These are phyloP conservation scores for Reinhardtius hippoglossoides DNA, from an alignment of 2,113 vertebrate genomes.

Conservation along the genomic window DNA sequence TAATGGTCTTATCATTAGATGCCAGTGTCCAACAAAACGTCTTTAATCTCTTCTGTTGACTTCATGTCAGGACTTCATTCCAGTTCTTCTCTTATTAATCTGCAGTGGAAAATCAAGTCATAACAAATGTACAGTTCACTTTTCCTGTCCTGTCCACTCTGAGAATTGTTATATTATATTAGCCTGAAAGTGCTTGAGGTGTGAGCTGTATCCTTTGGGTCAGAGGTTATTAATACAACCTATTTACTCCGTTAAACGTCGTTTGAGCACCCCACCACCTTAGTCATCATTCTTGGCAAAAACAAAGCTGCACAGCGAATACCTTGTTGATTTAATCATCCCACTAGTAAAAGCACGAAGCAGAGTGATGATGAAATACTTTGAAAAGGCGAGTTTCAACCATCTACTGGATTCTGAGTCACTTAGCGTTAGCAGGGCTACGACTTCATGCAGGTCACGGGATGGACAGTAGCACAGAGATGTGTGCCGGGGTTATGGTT, in stretches of 20 bases:
- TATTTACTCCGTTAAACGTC: slow-evolving; percentile 46
- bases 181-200: too few species aligned
- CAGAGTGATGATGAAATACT: slow-evolving; percentile 68
- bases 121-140: slow-evolving; percentile 58
- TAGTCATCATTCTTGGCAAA: slow-evolving; percentile 71
- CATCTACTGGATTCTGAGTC: too few species aligned
- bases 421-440: too few species aligned
- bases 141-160: slow-evolving; percentile 63
- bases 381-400: slow-evolving; percentile 9
- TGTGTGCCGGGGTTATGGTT: too few species aligned
- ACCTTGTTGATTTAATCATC: slow-evolving; percentile 68
- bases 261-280: slow-evolving; percentile 12
- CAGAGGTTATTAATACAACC: slow-evolving; percentile 50
- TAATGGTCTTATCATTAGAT: too few species aligned
- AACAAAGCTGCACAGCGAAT: slow-evolving; percentile 68
- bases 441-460: too few species aligned
- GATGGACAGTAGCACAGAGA: too few species aligned
- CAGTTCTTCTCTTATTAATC: slow-evolving; percentile 71
- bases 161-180: too few species aligned
- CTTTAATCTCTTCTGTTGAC: slow-evolving; percentile 30
- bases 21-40: background rate
- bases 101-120: slow-evolving; percentile 36
- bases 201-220: slow-evolving; percentile 44
- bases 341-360: slow-evolving; percentile 65
- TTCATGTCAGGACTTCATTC: slow-evolving; percentile 46